Base-by-base conservation (phyloP, 2,888 invertebrate genomes). In the Lasioglossum villosulum region DNA sequence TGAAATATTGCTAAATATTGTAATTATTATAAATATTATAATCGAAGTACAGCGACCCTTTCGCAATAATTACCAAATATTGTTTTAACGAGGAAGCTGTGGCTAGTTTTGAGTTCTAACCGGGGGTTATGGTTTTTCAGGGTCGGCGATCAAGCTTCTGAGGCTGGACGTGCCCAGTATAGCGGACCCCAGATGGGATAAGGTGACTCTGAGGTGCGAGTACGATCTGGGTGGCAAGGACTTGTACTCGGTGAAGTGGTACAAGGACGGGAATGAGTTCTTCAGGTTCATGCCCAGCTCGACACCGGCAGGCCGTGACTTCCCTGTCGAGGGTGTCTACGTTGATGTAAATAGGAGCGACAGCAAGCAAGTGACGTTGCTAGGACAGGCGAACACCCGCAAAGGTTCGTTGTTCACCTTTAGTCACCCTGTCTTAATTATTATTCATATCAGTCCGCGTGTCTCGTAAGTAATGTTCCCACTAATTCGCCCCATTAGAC, bases 231-330 rank as follows among this genome's bases (percentile, higher is more conserved):
- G 83, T 0, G 92, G 92, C 4, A 89, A 91, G 73, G 93, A 93
- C 16, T 86, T 95, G 12, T 95, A 95, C 84, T 93, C 94, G n/a
- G 93, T 95, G 30, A 94, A 92, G 77, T 95, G 95, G 95, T 93
- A 93, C 91, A 94, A 94, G 86, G 93, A 94, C 76, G 92, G 90
- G 23, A 85, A 85, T 5, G 92, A 93, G 83, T 94, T 95, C 89
- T 95, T 93, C 89, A 92, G 93, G 81, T 95, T 90, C 82, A 92
- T 91, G 92, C 94, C 95, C 1, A 90, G 89, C 23, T 86, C 90
- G 12, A 78, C 27, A 12, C 93, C 93, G 5, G 80, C 91, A 3
- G 92, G 92, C 6, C 91, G 91, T 4, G 91, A 91, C 68, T 92
- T 92, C 81, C 85, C 90, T 6, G 90, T 91, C 39, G 78, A 88